A percentile compares a stretch with the other conserved stretches of the same genome.
Evolutionary conservation across 2,113 vertebrate species (phyloP).

Genomic region (Rhegmatorhina hoffmannsi): DNA sequence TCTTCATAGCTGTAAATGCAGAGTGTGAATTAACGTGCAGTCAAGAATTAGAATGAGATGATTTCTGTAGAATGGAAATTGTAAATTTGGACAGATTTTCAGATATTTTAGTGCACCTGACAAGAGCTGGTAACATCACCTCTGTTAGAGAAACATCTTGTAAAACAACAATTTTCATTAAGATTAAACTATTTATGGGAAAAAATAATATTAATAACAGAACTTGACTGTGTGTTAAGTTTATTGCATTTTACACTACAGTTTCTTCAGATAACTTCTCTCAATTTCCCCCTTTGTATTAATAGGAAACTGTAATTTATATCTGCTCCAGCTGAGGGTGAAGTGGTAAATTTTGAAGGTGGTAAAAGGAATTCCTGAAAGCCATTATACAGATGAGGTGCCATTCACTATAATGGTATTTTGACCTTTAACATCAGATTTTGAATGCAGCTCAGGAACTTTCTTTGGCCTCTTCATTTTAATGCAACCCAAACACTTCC

Average conservation of each 20-base stretch:
- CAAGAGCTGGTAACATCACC: not conserved
- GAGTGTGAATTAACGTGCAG: not conserved
- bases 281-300: not conserved
- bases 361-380: not conserved
- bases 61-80: not conserved
- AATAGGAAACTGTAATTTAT: not conserved
- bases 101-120: not conserved
- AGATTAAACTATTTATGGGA: not conserved
- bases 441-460: conserved; percentile 62
- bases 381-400: not conserved
- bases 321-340: not conserved
- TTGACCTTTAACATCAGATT: conserved; percentile 53
- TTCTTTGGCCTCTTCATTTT: conserved; percentile 61
- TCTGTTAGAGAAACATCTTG: not conserved
- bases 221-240: not conserved
- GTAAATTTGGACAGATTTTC: not conserved
- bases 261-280: not conserved
- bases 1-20: not conserved
- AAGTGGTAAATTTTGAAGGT: not conserved
- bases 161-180: not conserved
- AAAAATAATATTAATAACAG: not conserved
- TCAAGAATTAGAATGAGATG: not conserved
- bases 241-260: not conserved
- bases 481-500: conserved; percentile 61
- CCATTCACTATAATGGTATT: not conserved